Percentiles rank a stretch among this genome's conserved stretches.
Conservation (phyloP, 1,140 invertebrate genomes). For the Diachasmimorpha longicaudata region DNA sequence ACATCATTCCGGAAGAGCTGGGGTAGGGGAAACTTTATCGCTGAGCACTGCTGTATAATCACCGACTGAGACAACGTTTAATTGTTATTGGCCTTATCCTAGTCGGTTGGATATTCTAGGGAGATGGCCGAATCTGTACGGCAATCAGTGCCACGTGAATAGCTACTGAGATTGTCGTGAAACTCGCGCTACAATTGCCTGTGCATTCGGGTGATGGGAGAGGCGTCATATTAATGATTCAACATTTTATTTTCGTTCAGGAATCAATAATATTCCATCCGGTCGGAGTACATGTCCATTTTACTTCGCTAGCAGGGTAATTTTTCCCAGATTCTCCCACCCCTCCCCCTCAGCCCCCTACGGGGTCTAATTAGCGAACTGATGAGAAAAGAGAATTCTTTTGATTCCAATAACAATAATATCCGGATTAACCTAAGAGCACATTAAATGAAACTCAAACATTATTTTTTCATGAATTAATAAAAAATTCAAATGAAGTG, state of each 20-base stretch:
- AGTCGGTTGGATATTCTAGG: not conserved
- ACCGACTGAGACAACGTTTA: not conserved
- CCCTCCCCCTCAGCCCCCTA: no score
- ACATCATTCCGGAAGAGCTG: not conserved
- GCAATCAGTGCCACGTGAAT: not conserved
- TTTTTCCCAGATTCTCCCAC: no score
- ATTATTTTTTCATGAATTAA: not conserved
- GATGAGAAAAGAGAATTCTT: no score
- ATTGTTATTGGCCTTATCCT: constrained; percentile 11
- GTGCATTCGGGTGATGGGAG: not conserved
- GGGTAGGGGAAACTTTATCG: not conserved
- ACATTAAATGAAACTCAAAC: no score
- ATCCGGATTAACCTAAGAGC: no score
- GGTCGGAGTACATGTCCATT: no score
- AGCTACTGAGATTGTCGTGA: constrained; percentile 4
- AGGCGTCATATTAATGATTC: not conserved
- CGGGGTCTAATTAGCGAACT: no score
- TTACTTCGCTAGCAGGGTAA: no score
- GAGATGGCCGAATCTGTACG: not conserved
- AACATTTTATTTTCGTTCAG: no score
- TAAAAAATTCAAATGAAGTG: not conserved
- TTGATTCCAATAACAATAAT: no score
- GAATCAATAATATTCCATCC: no score
- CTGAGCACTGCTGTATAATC: not conserved
- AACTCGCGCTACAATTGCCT: not conserved